Evolutionary conservation across 1,140 invertebrate genomes (phyloP), one percentile per base, ranked within the genome.

Genomic region (Holcopasites calliopsidis): DNA sequence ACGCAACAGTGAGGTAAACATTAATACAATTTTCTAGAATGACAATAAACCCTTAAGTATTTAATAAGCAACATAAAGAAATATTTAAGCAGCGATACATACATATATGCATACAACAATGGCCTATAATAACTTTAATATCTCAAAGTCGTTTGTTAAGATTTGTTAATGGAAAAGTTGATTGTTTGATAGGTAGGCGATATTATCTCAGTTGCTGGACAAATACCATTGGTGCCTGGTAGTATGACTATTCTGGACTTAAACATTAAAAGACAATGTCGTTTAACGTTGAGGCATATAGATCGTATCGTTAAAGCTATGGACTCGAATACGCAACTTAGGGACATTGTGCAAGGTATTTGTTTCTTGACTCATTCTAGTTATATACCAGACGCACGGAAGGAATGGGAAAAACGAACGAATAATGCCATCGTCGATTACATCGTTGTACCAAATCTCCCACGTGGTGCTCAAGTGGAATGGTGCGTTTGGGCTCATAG

Each of bases 401-500:
- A 94, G 47, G 94, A 96, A 88, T 96, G 96, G 94, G 96, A 97
- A 89, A 94, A 95, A 70, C 93, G 94, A 61, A 96, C 96, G n/a
- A 96, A 96, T 68, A 97, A 96, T 92, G 95, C 96, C 52, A 96
- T 97, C 79, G 95, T 97, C 76, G 95, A 97, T 92, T 97, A 96
- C 92, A 95, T 97, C 57, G 95, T 98, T 49, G 95, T 98, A 76
- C 93, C 95, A 18, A 93, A 92, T 66, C 91, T 98, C 81, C 97
- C 97, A 0, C 93, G 95, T 35, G 93, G 92, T 87, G 97, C 96
- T n/a, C 92, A 95, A 18, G 94, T 98, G 40, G 97, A 98, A 91
- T 98, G 97, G 97, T 97, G 97, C 87, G 95, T 97, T 70, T 96
- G 96, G 95, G 96, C 96, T 33, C 96, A 97, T 91, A 93, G 94